Base-by-base conservation (phyloP, 92 coral and sea anemone species). In the Epizoanthus stellaris region DNA sequence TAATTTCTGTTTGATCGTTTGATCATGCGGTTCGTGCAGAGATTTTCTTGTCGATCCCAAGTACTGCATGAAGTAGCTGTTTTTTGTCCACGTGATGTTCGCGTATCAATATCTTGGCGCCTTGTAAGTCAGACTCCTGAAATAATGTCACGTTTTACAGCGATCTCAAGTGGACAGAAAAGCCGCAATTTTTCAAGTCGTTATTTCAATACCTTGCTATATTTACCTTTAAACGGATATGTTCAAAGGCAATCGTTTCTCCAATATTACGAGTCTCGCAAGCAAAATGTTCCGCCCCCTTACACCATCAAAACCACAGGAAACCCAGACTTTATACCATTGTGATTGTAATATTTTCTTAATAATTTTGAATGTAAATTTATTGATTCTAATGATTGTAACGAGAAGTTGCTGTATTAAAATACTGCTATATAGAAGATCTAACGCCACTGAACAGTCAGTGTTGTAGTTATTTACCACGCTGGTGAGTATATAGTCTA, bases 1-100 rank as follows among this genome's bases (percentile, higher is more conserved):
- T 63, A 61, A 61, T 43, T 79, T 77, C 71, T 79, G 83, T 63
- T 77, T 63, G 83, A 63, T 79, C 83, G 83, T 63, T 77, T 63
- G 83, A 63, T 79, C 83, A 7, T 63, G 71, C 61, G 83, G 39
- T 75, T 17, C 38, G 16, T 76, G 57, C 16, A 58, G 19, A 14
- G 16, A 60, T 43, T 79, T 16, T 42, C 10, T 43, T 13, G 49
- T 34, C 73, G 34, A 42, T 70, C 15, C n/a, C n/a, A n/a, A n/a
- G n/a, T n/a, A n/a, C n/a, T n/a, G n/a, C n/a, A n/a, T 7, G 21
- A 21, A 5, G 60, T 61, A 39, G 71, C 60, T 40, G 47, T 5
- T 61, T 42, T 12, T 40, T 79, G 72, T 62, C 65, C 83, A 79
- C 83, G 83, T 79, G 83, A 63, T 45, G 9, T 45, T 45, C 11